A percentile compares a stretch with the other conserved stretches of the same genome.
phyloP scores from a whole-genome alignment of 2,888 invertebrate genomes.

The Tinea pellionella region DNA sequence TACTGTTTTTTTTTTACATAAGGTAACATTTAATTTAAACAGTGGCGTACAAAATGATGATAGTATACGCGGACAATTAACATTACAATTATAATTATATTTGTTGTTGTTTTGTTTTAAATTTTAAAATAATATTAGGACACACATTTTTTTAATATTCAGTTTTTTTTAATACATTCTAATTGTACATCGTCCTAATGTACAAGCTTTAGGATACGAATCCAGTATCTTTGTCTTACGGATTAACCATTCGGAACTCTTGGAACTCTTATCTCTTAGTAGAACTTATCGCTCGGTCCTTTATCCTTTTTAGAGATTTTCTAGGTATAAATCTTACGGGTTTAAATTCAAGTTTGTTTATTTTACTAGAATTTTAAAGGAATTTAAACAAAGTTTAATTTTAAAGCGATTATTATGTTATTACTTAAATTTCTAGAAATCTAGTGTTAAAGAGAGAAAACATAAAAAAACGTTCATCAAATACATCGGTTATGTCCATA shows the following conservation, averaged over 20 bases:
- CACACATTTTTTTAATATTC: too few relatives aligned
- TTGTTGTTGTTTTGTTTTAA: too few relatives aligned
- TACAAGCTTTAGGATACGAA: conserved; percentile 29
- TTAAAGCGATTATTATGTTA: not conserved
- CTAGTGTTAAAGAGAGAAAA: too few relatives aligned
- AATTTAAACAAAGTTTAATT: not conserved
- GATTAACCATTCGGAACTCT: conserved; percentile 30
- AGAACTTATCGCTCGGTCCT: conserved; percentile 27
- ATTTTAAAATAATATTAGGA: too few relatives aligned
- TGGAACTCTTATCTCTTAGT: conserved; percentile 32
- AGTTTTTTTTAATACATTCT: not conserved
- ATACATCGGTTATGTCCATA: too few relatives aligned
- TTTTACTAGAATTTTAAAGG: not conserved
- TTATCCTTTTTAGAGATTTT: conserved; percentile 26
- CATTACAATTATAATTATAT: too few relatives aligned
- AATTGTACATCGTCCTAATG: conserved; percentile 14
- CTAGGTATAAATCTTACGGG: conserved; percentile 8
- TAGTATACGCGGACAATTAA: too few relatives aligned
- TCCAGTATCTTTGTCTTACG: conserved; percentile 37
- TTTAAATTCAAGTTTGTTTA: not conserved
- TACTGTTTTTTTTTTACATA: too few relatives aligned
- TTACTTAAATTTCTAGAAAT: too few relatives aligned
- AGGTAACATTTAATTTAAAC: too few relatives aligned
- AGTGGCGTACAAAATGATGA: too few relatives aligned
- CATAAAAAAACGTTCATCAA: too few relatives aligned